A percentile compares a stretch with the other conserved stretches of the same genome.
phyloP scores from a whole-genome alignment of 2,888 invertebrate species.

The Stenolophus ochropezus region DNA sequence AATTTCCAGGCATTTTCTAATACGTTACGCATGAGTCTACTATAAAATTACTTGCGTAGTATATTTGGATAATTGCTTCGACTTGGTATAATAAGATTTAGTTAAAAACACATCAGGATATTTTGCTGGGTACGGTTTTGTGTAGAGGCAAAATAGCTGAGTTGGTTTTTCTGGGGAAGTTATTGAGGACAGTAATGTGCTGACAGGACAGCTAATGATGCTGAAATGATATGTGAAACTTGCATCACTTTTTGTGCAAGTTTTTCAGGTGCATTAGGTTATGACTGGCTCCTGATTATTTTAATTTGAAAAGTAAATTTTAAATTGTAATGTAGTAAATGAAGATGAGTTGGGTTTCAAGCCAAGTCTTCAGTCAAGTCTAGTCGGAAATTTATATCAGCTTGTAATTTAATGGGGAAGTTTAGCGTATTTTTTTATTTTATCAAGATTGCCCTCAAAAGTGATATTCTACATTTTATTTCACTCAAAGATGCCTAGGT shows the following conservation, averaged over 20 bases:
- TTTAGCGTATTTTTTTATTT: no score
- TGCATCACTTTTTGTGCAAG: constrained; percentile 25
- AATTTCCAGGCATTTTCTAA: constrained; percentile 35
- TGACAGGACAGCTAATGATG: constrained; percentile 24
- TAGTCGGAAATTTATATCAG: no score
- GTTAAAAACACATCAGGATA: neutral
- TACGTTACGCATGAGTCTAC: constrained; percentile 44
- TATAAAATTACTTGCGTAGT: constrained; percentile 26
- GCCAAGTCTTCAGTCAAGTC: no score
- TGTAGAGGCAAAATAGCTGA: neutral
- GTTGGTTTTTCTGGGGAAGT: neutral
- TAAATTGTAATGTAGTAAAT: no score
- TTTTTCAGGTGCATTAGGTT: constrained; percentile 17
- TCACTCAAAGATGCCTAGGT: no score
- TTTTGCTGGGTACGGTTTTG: constrained; percentile 31
- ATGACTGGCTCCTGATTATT: neutral
- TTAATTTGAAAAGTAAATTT: no score
- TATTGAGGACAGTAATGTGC: constrained; percentile 19
- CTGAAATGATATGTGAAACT: constrained; percentile 27
- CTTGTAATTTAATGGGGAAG: no score
- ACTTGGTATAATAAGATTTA: neutral
- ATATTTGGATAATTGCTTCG: neutral
- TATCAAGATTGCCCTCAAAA: no score
- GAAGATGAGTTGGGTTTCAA: no score
- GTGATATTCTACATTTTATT: no score